Base-by-base conservation (phyloP, 1,140 invertebrate species). In the Samia ricini region DNA sequence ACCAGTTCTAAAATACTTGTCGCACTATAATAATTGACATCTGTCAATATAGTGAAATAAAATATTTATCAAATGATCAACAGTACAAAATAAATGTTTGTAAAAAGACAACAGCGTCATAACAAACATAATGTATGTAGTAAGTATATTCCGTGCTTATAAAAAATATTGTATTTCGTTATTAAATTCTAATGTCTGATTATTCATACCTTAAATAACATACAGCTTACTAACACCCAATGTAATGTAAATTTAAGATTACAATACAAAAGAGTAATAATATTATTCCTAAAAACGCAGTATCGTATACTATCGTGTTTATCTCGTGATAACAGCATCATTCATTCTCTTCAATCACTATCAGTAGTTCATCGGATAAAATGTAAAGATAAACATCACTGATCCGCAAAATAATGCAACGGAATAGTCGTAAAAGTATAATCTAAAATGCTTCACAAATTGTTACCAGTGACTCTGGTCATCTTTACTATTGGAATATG, bases 401-500 rank as follows among this genome's bases (percentile, higher is more conserved):
- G 33, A 42, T 15, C 10, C 15, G 8, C n/a, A 42, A 15, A 42
- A 42, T 42, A 42, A 42, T 42, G 15, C 33, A 10, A 42, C 4
- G 33, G 0, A 15, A 42, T 42, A 42, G 33, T 42, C 33, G 33
- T 42, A 42, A 42, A 42, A 42, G 33, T 42, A 15, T 15, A 4
- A 42, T 42, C 33, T 10, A 42, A 42, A 15, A 42, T 42, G 33
- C n/a, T 15, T 42, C 33, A 42, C 33, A 42, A 42, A 42, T 42
- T 42, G 1, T 42, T 42, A 42, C 3, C 33, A 42, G 33, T 42
- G 33, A 42, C 4, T 42, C n/a, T 42, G 33, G 33, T 42, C 33
- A 15, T 42, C 3, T 42, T 42, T 42, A 42, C 3, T 12, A 12
- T 15, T 42, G 33, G 33, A 42, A 4, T 42, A 42, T 71, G 72